Evolutionary conservation across 2,797 vertebrate species (phyloP).

Genomic region (Danio albolineatus): DNA sequence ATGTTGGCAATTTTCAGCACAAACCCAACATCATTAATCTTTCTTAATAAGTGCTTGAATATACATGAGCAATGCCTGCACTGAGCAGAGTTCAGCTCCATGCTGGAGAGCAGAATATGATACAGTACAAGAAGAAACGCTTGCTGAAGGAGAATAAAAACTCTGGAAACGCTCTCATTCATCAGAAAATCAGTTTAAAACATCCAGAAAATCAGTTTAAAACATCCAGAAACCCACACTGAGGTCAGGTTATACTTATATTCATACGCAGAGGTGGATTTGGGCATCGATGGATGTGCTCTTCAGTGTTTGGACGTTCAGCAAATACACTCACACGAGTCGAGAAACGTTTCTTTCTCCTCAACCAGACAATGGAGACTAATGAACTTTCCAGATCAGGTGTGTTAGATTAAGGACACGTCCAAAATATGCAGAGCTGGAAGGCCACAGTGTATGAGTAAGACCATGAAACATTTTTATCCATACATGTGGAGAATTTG

Average conservation of each 20-base stretch:
- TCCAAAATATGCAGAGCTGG: not conserved
- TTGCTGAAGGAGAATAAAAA: not conserved
- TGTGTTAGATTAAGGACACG: conserved; percentile 13
- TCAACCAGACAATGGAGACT: not conserved
- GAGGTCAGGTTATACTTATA: too few species aligned
- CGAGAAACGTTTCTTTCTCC: not conserved
- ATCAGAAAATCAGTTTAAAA: not conserved
- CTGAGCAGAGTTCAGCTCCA: not conserved
- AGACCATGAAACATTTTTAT: not conserved
- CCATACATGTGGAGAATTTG: not conserved
- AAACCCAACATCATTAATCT: not conserved
- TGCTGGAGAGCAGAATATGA: not conserved
- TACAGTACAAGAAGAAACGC: not conserved
- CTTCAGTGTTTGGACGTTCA: too few species aligned
- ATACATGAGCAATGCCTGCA: not conserved
- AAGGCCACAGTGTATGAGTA: not conserved
- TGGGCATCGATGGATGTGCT: too few species aligned
- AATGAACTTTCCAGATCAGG: conserved; percentile 12
- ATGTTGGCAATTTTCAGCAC: not conserved
- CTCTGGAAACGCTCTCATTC: too few species aligned
- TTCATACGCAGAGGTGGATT: too few species aligned
- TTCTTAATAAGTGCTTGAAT: not conserved
- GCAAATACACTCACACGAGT: not conserved
- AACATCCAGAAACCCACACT: not conserved
- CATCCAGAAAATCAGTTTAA: not conserved